Evolutionary conservation across 2,113 vertebrate species (phyloP), one percentile per base, ranked within the genome.

Genomic region (Notarius quadriscutis): DNA sequence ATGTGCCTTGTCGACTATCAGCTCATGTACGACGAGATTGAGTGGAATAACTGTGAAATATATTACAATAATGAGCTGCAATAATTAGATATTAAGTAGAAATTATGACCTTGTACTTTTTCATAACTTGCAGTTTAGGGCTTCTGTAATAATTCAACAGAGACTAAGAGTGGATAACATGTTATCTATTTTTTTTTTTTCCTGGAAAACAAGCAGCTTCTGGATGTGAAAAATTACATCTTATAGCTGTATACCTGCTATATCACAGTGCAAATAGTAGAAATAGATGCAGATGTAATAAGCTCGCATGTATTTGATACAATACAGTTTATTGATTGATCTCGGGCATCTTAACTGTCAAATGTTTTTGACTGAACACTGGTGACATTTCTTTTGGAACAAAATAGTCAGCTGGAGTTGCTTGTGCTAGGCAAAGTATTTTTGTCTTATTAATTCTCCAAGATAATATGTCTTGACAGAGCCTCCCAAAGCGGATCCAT

Each of bases 391-490:
- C 62, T 86, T 88, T 83, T 50, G 81, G 75, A 85, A 65, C 27
- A 75, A 86, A 89, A 87, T 62, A 57, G 84, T 86, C 81, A 62
- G 79, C 83, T 80, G 69, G 69, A 81, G 87, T 88, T 91, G 86
- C 87, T 89, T 71, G 86, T 75, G 79, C 78, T 71, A 85, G 83
- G 87, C 82, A 89, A 91, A 88, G 88, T 86, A 88, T 89, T 91
- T 89, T 88, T 81, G 85, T 86, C 86, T 90, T 87, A 89, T 90
- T 91, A 89, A 90, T 91, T 90, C 87, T 90, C 82, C 75, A 63
- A 86, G 87, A 91, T 90, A 89, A 89, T 90, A 89, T 81, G 67
- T 87, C 88, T 90, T 91, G 91, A 91, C 89, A 89, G 89, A 87
- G 87, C 84, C 81, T 90, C 85, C 87, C 87, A 89, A 87, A 92